Conservation (phyloP, 2,888 invertebrate species). For the Agrilus cyanescens region DNA sequence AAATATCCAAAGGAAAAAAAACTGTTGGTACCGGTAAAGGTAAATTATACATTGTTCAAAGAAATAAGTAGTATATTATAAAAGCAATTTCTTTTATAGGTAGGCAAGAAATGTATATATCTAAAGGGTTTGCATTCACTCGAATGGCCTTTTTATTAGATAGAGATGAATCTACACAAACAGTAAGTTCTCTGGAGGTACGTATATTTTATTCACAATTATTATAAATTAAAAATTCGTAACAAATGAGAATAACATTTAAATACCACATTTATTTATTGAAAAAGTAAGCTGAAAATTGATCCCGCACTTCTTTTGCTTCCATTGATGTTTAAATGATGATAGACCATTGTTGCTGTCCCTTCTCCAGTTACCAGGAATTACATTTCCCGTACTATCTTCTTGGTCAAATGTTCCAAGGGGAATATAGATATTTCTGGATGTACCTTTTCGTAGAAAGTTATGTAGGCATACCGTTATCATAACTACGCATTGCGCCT, state of each 20-base stretch:
- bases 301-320: conserved; percentile 6
- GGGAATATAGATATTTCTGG: conserved; percentile 13
- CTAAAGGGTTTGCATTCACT: not conserved
- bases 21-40: too few relatives aligned
- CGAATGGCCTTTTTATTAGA: not conserved
- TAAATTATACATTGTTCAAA: too few relatives aligned
- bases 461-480: conserved; percentile 16
- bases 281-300: conserved; percentile 8
- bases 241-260: too few relatives aligned
- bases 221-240: too few relatives aligned
- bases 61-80: not conserved
- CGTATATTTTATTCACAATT: conserved; percentile 2
- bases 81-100: not conserved
- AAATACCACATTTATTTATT: too few relatives aligned
- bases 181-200: conserved; percentile 2
- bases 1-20: too few relatives aligned
- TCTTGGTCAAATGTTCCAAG: conserved; percentile 13
- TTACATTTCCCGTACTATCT: conserved; percentile 6
- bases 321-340: conserved; percentile 1
- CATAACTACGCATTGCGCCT: conserved; percentile 13
- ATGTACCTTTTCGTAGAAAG: conserved; percentile 12
- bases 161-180: not conserved
- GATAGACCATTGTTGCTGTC: too few relatives aligned
- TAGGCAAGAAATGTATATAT: not conserved
- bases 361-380: conserved; percentile 3